Base-by-base conservation (phyloP, 1,140 invertebrate species). In the Lordiphosa stackelbergi region DNA sequence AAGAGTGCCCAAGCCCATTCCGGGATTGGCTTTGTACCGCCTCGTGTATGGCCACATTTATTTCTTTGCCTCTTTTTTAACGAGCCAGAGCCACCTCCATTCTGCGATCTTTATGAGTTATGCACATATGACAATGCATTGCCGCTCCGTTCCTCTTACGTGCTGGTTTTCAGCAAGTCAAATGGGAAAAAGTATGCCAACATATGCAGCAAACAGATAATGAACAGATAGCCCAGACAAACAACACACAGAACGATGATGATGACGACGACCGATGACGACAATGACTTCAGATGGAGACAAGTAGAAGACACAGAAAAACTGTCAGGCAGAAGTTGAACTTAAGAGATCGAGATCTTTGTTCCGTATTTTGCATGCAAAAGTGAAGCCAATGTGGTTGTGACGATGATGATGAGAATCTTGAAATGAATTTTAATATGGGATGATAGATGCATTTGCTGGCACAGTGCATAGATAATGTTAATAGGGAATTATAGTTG, bases 101-200 rank as follows among this genome's bases (percentile, higher is more conserved):
- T 42, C 48, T 28, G 24, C 22, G 51, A 49, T 55, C 72, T 72
- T 69, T 81, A 84, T 81, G 77, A 81, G 77, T 69, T 83, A 72
- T 73, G 75, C 69, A 71, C 57, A 68, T 75, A 75, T 75, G 73
- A 75, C 66, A 73, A 65, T 56, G 42, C 47, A 36, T 16, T n/a
- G 1, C 7, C 37, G 11, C 28, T 19, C 22, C 22, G 22, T 24
- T 24, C 22, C 22, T 60, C 58, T 66, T 8, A 11, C 62, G 62
- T 12, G 31, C 37, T 37, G 31, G 35, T 51, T 51, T 24, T 38
- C 35, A 51, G 9, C 6, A 7, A 38, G 36, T 22, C 48, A 19
- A 51, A 19, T 37, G 34, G 35, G 37, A 46, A 46, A 68, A 79
- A 81, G 75, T 81, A 81, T 83, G 75, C 71, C 75, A 75, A 51